Percentiles rank a stretch among this genome's conserved stretches.
Evolutionary conservation across 2,888 invertebrate genomes (phyloP).

Genomic region (Ennomos quercinarius): DNA sequence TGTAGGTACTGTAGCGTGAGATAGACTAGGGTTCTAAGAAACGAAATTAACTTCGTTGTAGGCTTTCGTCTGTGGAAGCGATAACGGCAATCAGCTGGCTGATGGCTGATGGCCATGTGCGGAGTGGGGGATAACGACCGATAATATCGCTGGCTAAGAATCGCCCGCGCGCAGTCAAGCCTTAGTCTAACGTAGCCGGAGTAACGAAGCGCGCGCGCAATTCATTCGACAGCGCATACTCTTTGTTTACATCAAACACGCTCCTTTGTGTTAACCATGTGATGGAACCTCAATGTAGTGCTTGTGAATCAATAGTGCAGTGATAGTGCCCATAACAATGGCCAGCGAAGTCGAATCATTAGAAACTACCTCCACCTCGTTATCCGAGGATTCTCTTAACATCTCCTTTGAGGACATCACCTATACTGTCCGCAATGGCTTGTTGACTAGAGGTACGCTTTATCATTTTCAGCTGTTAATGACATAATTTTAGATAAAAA

Average conservation of each 20-base stretch:
- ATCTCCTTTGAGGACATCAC: conserved; percentile 88
- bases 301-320: conserved; percentile 53
- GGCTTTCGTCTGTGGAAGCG: conserved; percentile 31
- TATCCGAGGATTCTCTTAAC: conserved; percentile 82
- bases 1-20: too few relatives aligned
- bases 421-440: conserved; percentile 87
- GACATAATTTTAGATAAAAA: conserved; percentile 28
- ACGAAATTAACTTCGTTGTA: conserved; percentile 5
- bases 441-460: conserved; percentile 83
- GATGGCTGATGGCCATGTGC: conserved; percentile 52
- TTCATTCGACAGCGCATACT: conserved; percentile 27
- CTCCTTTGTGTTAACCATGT: conserved; percentile 67
- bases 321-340: conserved; percentile 61
- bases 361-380: conserved; percentile 71
- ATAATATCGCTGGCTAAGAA: conserved; percentile 49
- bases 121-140: conserved; percentile 73
- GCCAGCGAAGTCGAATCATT: conserved; percentile 71
- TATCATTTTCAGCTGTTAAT: conserved; percentile 16
- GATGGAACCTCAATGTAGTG: conserved; percentile 56
- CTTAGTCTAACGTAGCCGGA: conserved; percentile 45
- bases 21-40: neutral
- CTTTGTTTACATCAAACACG: conserved; percentile 72
- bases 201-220: conserved; percentile 16
- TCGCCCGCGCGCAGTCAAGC: conserved; percentile 40
- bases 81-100: conserved; percentile 53